A percentile compares a stretch with the other conserved stretches of the same genome.
These are phyloP conservation scores for Pithys albifrons DNA, from an alignment of 2,113 vertebrate species.

Conservation along the genomic window DNA sequence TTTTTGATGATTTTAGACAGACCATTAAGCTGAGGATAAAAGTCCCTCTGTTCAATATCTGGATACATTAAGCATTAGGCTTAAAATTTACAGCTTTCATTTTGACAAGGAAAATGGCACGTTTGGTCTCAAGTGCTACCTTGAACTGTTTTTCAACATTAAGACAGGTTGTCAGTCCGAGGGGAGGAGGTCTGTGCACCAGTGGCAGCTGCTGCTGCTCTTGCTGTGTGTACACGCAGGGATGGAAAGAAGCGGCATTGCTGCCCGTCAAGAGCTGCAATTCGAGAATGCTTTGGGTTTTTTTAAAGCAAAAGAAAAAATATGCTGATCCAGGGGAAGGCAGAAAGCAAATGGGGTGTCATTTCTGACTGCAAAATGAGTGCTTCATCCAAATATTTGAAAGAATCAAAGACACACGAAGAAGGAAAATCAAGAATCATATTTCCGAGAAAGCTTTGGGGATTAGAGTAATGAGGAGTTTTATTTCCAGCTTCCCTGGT, in stretches of 20 bases:
- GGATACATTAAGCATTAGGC: slow-evolving; percentile 79
- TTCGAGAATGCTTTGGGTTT: not conserved
- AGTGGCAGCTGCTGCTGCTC: slow-evolving; percentile 47
- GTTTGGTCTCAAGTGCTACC: slow-evolving; percentile 75
- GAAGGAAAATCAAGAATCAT: not conserved
- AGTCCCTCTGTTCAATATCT: slow-evolving; percentile 80
- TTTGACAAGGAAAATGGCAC: slow-evolving; percentile 82
- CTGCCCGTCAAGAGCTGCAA: not conserved
- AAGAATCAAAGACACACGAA: not conserved
- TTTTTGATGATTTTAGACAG: slow-evolving; percentile 80
- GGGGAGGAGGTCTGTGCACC: slow-evolving; percentile 57
- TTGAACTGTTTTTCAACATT: slow-evolving; percentile 75
- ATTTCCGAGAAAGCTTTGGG: slow-evolving; percentile 3
- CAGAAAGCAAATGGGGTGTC: not conserved
- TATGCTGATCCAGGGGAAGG: not conserved
- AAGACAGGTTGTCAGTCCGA: slow-evolving; percentile 71
- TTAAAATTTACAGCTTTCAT: slow-evolving; percentile 80
- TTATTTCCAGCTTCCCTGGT: slow-evolving; percentile 19
- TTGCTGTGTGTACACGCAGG: not conserved
- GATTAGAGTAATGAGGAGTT: slow-evolving; percentile 23
- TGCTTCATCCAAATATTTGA: not conserved
- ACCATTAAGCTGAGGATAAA: slow-evolving; percentile 80
- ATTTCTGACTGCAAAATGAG: not conserved
- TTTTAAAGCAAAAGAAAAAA: not conserved
- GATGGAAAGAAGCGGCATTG: not conserved